Conservation (phyloP, 30 jellyfish, hydroid and myxozoan species). For the Hydractinia echinata region DNA sequence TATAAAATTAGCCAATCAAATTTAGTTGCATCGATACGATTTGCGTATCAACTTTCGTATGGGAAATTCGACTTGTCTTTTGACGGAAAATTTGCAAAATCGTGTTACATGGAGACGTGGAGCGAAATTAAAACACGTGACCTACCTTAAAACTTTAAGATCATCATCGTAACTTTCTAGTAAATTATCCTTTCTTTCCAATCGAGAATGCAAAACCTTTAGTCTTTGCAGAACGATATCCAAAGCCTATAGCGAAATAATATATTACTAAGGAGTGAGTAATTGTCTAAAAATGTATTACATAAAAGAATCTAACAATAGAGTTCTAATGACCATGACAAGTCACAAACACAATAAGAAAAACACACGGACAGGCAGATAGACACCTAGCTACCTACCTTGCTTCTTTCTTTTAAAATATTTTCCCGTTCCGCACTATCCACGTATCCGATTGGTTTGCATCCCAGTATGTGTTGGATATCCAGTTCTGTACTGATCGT, state of each 20-base stretch:
- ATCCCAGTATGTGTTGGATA: slow-evolving; percentile 31
- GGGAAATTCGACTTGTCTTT: too few species aligned
- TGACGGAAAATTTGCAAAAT: too few species aligned
- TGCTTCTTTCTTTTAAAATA: neutral
- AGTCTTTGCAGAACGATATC: slow-evolving; percentile 6
- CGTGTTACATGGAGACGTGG: neutral
- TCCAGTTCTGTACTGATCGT: slow-evolving; percentile 49
- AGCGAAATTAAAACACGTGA: neutral
- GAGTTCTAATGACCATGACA: too few species aligned
- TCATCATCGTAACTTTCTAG: slow-evolving; percentile 74
- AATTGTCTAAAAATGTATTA: too few species aligned
- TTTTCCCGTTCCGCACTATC: neutral
- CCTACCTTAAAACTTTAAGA: slow-evolving; percentile 58
- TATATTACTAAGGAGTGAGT: neutral
- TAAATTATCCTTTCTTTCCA: slow-evolving; percentile 49
- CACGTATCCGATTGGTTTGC: neutral
- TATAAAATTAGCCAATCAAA: too few species aligned
- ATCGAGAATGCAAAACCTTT: slow-evolving; percentile 38
- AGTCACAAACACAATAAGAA: too few species aligned
- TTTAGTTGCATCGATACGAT: too few species aligned
- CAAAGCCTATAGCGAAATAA: neutral
- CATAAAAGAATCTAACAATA: too few species aligned
- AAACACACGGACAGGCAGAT: too few species aligned
- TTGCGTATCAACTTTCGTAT: too few species aligned
- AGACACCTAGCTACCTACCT: neutral